These are phyloP conservation scores for Thunnus albacares DNA, from an alignment of 2,797 vertebrate genomes.

Conservation along the genomic window DNA sequence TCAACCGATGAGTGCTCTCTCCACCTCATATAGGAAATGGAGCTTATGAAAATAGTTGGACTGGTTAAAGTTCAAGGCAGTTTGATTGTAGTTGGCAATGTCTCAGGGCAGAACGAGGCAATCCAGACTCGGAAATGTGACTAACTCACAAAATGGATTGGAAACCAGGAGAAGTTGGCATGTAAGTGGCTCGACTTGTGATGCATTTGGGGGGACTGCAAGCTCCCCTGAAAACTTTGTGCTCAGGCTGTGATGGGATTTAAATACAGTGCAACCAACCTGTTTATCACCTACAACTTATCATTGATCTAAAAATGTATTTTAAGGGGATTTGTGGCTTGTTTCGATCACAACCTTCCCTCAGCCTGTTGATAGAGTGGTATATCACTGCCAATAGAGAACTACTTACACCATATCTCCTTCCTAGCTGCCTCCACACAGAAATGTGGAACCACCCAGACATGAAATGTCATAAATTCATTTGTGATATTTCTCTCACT, in stretches of 20 bases:
- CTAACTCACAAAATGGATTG: slow-evolving; percentile 58
- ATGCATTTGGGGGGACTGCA: slow-evolving; percentile 20
- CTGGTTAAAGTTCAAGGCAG: slow-evolving; percentile 50
- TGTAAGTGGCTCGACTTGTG: slow-evolving; percentile 49
- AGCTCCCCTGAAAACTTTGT: slow-evolving; percentile 31
- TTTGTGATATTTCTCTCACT: slow-evolving; percentile 71
- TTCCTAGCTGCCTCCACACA: slow-evolving; percentile 53
- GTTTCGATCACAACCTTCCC: slow-evolving; percentile 62
- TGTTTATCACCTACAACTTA: slow-evolving; percentile 66
- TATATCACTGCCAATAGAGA: slow-evolving; percentile 64
- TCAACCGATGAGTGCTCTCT: slow-evolving; percentile 19
- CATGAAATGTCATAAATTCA: slow-evolving; percentile 81
- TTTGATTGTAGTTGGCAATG: slow-evolving; percentile 45
- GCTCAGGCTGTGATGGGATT: slow-evolving; percentile 59
- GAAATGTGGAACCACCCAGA: slow-evolving; percentile 76
- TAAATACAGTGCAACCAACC: slow-evolving; percentile 41
- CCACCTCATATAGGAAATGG: slow-evolving; percentile 43
- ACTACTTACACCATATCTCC: slow-evolving; percentile 64
- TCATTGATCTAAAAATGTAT: slow-evolving; percentile 59
- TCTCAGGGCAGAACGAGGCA: slow-evolving; percentile 22
- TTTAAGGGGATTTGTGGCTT: slow-evolving; percentile 62
- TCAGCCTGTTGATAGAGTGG: slow-evolving; percentile 51
- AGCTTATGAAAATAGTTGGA: slow-evolving; percentile 52
- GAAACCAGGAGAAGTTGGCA: slow-evolving; percentile 52
- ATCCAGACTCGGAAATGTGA: slow-evolving; percentile 50